Base-by-base conservation (phyloP, 1,140 invertebrate genomes). In the Magallana gigas region DNA sequence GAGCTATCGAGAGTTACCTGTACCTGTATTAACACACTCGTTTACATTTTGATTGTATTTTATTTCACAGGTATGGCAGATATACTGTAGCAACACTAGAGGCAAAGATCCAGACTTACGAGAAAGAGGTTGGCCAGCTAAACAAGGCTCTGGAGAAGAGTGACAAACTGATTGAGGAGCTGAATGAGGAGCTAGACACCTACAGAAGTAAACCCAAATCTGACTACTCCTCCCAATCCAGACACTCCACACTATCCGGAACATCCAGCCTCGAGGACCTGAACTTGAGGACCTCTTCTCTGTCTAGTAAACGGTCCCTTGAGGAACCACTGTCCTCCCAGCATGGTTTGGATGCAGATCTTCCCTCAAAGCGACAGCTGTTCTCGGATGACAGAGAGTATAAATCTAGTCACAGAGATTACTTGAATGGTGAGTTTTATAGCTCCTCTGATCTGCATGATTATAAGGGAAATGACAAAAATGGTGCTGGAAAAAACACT, bases 21-120 rank as follows among this genome's bases (percentile, higher is more conserved):
- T n/a, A 48, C 36, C 36, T 48, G 36, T 48, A 48, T 48, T 48
- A 48, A 48, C 36, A 5, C 36, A 48, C 36, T 48, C 0, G 36
- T 48, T 48, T 48, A 48, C 5, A 48, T 48, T 48, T 48, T 48
- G 36, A 48, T 48, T 0, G 0, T 23, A 23, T 48, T 48, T 48
- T 48, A 48, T 48, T 76, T 91, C 91, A 29, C 88, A 95, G 94
- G 83, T 94, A 91, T 92, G 94, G 94, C 12, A 89, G 94, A 58
- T 92, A 88, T 29, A 95, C 94, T 71, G 94, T 95, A 16, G 92
- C 94, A 68, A 93, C 94, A 8, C 83, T 95, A 23, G 93, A 95
- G 86, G 85, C 92, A 1, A 93, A 94, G 84, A 62, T 95, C 57
- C 91, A 94, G 23, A 90, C 59, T 56, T 92, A 93, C 83, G 93